Conservation (phyloP, 2,113 vertebrate species). For the Electrona antarctica region DNA sequence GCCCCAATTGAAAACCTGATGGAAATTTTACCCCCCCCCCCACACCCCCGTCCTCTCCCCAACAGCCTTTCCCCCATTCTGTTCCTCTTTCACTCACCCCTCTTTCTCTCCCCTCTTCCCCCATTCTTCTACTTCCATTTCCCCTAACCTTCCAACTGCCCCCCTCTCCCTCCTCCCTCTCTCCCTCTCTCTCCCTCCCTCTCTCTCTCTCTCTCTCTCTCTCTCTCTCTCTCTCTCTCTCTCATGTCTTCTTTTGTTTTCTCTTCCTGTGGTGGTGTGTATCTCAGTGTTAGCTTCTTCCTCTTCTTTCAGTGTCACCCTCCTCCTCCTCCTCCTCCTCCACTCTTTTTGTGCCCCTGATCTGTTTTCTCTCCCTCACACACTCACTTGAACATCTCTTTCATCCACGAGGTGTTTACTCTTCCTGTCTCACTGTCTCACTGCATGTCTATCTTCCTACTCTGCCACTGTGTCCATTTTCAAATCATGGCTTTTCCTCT, state of each 20-base stretch:
- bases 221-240: too few species aligned
- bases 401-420: constrained; percentile 40
- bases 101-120: constrained; percentile 33
- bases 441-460: constrained; percentile 31
- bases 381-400: constrained; percentile 43
- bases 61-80: constrained; percentile 24
- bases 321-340: constrained; percentile 31
- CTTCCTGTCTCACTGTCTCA: constrained; percentile 54
- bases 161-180: constrained; percentile 26
- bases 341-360: constrained; percentile 27
- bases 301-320: neutral
- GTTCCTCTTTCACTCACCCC: constrained; percentile 40
- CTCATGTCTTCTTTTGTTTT: too few species aligned
- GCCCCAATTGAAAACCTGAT: constrained; percentile 87
- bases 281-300: too few species aligned
- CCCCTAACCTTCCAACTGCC: constrained; percentile 23
- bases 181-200: neutral
- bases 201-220: neutral
- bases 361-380: constrained; percentile 22
- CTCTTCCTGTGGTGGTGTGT: too few species aligned
- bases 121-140: neutral
- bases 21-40: constrained; percentile 82
- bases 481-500: neutral
- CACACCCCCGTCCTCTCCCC: constrained; percentile 48
- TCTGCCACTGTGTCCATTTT: neutral